Base-by-base conservation (phyloP, 2,888 invertebrate species). In the Campaea margaritaria region DNA sequence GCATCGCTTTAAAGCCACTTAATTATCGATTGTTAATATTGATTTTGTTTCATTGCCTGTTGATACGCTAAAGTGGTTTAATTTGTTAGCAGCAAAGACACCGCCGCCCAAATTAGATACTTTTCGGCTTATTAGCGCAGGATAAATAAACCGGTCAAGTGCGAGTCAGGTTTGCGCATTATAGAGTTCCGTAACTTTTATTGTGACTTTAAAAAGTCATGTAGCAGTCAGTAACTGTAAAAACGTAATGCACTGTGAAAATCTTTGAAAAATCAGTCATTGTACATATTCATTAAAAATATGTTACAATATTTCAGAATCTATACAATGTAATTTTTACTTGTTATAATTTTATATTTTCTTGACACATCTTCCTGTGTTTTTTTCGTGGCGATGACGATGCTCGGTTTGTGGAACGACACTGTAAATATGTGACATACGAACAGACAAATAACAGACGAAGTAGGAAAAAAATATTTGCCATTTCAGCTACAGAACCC, bases 61-160 rank as follows among this genome's bases (percentile, higher is more conserved):
- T 67, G 90, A 90, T 90, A 91, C 88, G 91, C 89, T 90, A 91
- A 91, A 91, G 91, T 90, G 89, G 89, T 89, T 89, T 89, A 91
- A 90, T 91, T 89, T 88, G 89, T 91, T 86, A 82, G 83, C 81
- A 80, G 85, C 90, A 91, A 92, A 91, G 92, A 91, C 82, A 85
- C 92, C 92, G 92, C 89, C 89, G 70, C 70, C 83, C 76, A 90
- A 91, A 91, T 92, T 89, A 90, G 90, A 87, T 88, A 86, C 88
- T 88, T 89, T 91, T 89, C 80, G 85, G 84, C 91, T 91, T 91
- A 92, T 92, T 92, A 91, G 86, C 86, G 86, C 82, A 78, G 78
- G 79, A 79, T 78, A 79, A 91, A 56, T 56, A 61, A 61, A 61
- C 14, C 28, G 42, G 47, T n/a, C 51, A 61, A 43, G 47, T n/a